phyloP scores from a whole-genome alignment of 2,113 vertebrate genomes.

The Hippoglossus stenolepis region DNA sequence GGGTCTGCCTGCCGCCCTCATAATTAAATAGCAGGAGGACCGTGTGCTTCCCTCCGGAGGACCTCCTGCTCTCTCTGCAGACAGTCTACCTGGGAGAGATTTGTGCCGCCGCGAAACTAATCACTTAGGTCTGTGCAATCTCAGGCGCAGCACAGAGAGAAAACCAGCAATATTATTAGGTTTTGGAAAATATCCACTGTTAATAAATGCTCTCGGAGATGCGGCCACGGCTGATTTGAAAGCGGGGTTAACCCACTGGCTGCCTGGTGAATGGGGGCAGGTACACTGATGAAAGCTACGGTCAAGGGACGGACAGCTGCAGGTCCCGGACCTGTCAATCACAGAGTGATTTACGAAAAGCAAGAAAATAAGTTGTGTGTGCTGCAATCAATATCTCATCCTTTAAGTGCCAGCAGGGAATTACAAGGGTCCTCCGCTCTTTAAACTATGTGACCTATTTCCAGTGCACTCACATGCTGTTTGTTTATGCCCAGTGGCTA shows the following conservation, averaged over 20 bases:
- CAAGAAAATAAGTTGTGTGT: slow-evolving; percentile 61
- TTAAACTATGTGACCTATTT: slow-evolving; percentile 19
- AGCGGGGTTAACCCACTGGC: slow-evolving; percentile 37
- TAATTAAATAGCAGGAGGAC: slow-evolving; percentile 76
- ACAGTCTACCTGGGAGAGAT: slow-evolving; percentile 61
- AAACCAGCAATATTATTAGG: slow-evolving; percentile 57
- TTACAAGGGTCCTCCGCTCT: slow-evolving; percentile 44
- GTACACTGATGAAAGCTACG: slow-evolving; percentile 45
- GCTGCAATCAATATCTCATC: slow-evolving; percentile 75
- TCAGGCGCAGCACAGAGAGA: slow-evolving; percentile 43
- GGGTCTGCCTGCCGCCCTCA: slow-evolving; percentile 54
- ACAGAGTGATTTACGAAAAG: slow-evolving; percentile 68
- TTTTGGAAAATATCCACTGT: slow-evolving; percentile 66
- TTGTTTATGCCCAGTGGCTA: not conserved
- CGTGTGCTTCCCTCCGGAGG: slow-evolving; percentile 60
- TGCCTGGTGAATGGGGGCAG: slow-evolving; percentile 5
- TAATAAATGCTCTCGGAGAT: slow-evolving; percentile 45
- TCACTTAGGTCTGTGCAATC: slow-evolving; percentile 69
- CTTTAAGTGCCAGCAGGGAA: slow-evolving; percentile 70
- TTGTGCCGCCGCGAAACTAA: slow-evolving; percentile 65
- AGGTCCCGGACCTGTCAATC: slow-evolving; percentile 54
- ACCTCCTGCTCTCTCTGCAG: slow-evolving; percentile 39
- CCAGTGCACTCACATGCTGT: slow-evolving; percentile 1
- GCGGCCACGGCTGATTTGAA: slow-evolving; percentile 60
- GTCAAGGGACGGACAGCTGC: slow-evolving; percentile 41